Evolutionary conservation across 2,888 invertebrate genomes (phyloP).

Genomic region (Andrena hattorfiana): DNA sequence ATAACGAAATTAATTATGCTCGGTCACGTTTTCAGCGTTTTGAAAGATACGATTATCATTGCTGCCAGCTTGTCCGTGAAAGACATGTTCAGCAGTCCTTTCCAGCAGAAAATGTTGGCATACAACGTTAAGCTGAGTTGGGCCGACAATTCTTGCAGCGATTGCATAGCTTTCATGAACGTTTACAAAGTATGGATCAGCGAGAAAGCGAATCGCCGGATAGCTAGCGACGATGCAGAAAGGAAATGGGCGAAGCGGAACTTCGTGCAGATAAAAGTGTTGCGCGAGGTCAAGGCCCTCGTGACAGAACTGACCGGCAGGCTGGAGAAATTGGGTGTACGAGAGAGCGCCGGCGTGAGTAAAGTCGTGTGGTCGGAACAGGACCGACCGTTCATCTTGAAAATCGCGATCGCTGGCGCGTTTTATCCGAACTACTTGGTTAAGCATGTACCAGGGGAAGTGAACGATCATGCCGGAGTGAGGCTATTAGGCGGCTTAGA

Average conservation of each 20-base stretch:
- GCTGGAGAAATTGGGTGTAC: slow-evolving; percentile 88
- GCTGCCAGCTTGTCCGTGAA: slow-evolving; percentile 94
- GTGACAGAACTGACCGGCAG: slow-evolving; percentile 90
- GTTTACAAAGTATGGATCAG: slow-evolving; percentile 93
- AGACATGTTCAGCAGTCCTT: slow-evolving; percentile 92
- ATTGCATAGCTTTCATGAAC: slow-evolving; percentile 92
- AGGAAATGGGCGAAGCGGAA: slow-evolving; percentile 89
- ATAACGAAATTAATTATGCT: slow-evolving; percentile 94
- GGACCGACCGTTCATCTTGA: slow-evolving; percentile 88
- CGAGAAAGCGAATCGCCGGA: slow-evolving; percentile 87
- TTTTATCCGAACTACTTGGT: slow-evolving; percentile 97
- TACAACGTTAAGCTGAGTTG: slow-evolving; percentile 92
- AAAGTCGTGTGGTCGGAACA: slow-evolving; percentile 84
- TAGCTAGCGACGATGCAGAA: slow-evolving; percentile 86
- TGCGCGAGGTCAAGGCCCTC: slow-evolving; percentile 91
- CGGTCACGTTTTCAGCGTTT: slow-evolving; percentile 93
- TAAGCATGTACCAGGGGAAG: slow-evolving; percentile 85
- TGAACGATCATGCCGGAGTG: slow-evolving; percentile 88
- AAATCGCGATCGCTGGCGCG: slow-evolving; percentile 93
- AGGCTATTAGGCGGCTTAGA: slow-evolving; percentile 90
- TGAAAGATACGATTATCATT: slow-evolving; percentile 95
- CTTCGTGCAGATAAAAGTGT: slow-evolving; percentile 90
- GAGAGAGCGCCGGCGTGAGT: slow-evolving; percentile 85
- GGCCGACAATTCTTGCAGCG: slow-evolving; percentile 94
- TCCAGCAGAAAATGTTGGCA: slow-evolving; percentile 89